Conservation (phyloP, 2,888 invertebrate genomes). For the Esperia sulphurella region DNA sequence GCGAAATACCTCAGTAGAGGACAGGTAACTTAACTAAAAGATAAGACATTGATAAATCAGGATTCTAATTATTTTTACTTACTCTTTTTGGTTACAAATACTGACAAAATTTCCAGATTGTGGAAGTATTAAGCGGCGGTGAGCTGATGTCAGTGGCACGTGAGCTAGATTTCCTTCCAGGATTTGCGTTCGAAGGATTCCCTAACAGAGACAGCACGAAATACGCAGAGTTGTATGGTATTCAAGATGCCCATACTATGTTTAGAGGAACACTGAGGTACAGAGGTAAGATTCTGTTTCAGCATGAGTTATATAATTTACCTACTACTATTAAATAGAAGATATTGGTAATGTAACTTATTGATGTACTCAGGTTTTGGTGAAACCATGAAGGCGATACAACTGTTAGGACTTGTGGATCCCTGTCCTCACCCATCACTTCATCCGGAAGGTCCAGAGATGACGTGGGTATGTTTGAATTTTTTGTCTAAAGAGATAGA, state of each 20-base stretch:
- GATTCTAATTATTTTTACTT: neutral
- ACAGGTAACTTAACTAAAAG: constrained; percentile 70
- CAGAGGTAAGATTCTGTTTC: constrained; percentile 68
- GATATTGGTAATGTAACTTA: no score
- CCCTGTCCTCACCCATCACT: constrained; percentile 91
- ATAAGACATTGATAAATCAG: neutral
- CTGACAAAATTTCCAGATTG: constrained; percentile 75
- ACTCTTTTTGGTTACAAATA: neutral
- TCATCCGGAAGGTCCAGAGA: constrained; percentile 96
- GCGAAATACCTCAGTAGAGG: constrained; percentile 93
- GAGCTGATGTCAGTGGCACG: constrained; percentile 91
- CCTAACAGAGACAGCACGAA: constrained; percentile 97
- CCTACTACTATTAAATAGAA: neutral
- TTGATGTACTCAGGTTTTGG: constrained; percentile 83
- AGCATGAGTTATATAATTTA: no score
- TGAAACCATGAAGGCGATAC: constrained; percentile 91
- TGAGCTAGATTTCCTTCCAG: constrained; percentile 94
- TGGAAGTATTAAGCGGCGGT: constrained; percentile 94
- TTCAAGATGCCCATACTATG: constrained; percentile 92
- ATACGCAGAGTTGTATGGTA: constrained; percentile 92
- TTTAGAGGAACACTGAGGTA: constrained; percentile 96
- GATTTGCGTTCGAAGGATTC: constrained; percentile 97
- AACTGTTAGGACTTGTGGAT: constrained; percentile 92
- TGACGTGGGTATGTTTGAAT: constrained; percentile 89
- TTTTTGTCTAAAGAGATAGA: no score